phyloP scores from a whole-genome alignment of 2,113 vertebrate species.

The Bucco capensis region DNA sequence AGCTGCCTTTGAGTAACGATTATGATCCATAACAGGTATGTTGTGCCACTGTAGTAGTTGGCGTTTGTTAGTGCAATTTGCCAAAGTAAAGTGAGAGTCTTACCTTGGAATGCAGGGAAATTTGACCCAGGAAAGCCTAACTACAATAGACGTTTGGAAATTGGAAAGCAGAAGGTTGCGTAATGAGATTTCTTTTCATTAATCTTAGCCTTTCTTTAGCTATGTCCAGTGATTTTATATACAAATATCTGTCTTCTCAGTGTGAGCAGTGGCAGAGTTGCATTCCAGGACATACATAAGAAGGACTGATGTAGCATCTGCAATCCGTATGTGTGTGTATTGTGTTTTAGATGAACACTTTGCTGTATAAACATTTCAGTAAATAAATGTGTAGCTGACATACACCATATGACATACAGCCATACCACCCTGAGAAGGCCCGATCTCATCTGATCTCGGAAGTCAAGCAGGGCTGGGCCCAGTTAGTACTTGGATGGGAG shows the following conservation, averaged over 20 bases:
- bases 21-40: background rate
- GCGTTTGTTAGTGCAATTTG: background rate
- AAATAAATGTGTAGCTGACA: background rate
- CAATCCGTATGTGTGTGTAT: background rate
- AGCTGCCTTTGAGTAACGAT: background rate
- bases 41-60: too few relatives aligned
- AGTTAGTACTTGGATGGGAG: too few relatives aligned
- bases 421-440: too few relatives aligned
- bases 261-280: background rate
- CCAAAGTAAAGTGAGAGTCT: background rate
- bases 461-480: too few relatives aligned
- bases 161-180: background rate
- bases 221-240: background rate
- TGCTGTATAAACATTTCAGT: background rate
- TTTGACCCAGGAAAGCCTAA: background rate
- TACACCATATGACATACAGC: too few relatives aligned
- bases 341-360: background rate
- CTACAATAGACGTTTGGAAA: background rate
- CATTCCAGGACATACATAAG: background rate
- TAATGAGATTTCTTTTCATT: background rate
- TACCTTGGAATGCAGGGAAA: background rate
- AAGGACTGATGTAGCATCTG: background rate
- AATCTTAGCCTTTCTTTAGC: background rate
- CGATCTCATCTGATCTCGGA: too few relatives aligned
- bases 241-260: background rate